Conservation (phyloP, 2,888 invertebrate genomes). For the Andrena marginata region DNA sequence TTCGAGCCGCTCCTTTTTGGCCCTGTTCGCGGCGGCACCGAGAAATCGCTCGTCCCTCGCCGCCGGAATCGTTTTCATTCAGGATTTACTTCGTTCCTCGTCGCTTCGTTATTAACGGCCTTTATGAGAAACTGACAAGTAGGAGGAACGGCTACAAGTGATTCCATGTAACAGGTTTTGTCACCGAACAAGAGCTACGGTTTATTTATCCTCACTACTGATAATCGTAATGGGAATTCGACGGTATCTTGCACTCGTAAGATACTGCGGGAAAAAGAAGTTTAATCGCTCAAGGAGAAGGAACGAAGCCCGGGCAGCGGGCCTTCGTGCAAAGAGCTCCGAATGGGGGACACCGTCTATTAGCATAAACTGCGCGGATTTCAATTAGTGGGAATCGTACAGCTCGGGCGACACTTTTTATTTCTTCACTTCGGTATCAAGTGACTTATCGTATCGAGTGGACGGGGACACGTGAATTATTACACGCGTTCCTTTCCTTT, state of each 20-base stretch:
- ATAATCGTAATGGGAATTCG: constrained; percentile 8
- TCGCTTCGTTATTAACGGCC: background rate
- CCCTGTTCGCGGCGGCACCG: constrained; percentile 5
- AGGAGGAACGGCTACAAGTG: background rate
- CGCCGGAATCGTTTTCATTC: constrained; percentile 3
- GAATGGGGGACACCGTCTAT: background rate
- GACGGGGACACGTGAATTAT: constrained; percentile 23
- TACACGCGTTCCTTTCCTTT: background rate
- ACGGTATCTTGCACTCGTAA: too few relatives aligned
- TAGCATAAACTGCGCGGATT: constrained; percentile 7
- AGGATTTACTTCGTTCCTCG: background rate
- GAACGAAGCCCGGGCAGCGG: background rate
- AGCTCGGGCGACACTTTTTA: background rate
- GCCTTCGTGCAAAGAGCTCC: background rate
- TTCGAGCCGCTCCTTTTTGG: background rate
- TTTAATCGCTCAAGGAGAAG: background rate
- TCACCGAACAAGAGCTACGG: too few relatives aligned
- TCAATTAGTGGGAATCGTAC: constrained; percentile 5
- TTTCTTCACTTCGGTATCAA: background rate
- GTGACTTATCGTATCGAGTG: background rate
- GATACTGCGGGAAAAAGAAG: too few relatives aligned
- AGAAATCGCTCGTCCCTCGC: constrained; percentile 23
- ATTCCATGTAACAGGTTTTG: background rate
- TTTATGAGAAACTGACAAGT: background rate
- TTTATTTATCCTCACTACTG: background rate